Conservation (phyloP, 2,888 invertebrate genomes). For the Limenitis arthemis region DNA sequence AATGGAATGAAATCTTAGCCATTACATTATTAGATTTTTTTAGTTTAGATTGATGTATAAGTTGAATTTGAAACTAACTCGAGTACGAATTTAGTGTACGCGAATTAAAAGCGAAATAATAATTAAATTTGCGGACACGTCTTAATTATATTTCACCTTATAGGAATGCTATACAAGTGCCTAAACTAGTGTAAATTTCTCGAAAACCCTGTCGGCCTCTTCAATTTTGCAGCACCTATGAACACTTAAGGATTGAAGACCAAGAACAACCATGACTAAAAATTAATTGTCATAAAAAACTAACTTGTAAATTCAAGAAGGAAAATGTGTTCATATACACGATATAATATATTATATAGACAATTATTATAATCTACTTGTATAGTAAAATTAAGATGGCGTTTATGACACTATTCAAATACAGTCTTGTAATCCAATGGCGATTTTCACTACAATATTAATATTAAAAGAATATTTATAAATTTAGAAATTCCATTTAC, state of each 20-base stretch:
- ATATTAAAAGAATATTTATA: too few relatives aligned
- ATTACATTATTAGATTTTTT: too few relatives aligned
- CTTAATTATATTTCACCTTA: slow-evolving; percentile 34
- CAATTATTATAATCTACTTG: background rate
- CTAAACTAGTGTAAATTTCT: slow-evolving; percentile 29
- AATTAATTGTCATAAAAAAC: too few relatives aligned
- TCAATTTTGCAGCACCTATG: slow-evolving; percentile 58
- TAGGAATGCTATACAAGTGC: slow-evolving; percentile 49
- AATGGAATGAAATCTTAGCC: too few relatives aligned
- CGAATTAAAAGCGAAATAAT: background rate
- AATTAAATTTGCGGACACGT: background rate
- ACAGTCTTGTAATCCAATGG: too few relatives aligned
- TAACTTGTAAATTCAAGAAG: background rate
- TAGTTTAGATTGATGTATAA: background rate
- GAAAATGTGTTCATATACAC: background rate
- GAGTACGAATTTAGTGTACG: background rate
- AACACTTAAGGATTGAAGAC: slow-evolving; percentile 39
- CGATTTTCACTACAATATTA: too few relatives aligned
- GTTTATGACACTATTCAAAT: background rate
- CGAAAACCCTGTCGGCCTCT: slow-evolving; percentile 51
- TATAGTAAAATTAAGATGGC: background rate
- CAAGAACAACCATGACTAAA: too few relatives aligned
- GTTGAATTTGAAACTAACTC: background rate
- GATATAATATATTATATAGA: slow-evolving; percentile 3
- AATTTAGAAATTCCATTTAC: too few relatives aligned